phyloP scores from a whole-genome alignment of 1,140 invertebrate genomes.

The Coboldia fuscipes region DNA sequence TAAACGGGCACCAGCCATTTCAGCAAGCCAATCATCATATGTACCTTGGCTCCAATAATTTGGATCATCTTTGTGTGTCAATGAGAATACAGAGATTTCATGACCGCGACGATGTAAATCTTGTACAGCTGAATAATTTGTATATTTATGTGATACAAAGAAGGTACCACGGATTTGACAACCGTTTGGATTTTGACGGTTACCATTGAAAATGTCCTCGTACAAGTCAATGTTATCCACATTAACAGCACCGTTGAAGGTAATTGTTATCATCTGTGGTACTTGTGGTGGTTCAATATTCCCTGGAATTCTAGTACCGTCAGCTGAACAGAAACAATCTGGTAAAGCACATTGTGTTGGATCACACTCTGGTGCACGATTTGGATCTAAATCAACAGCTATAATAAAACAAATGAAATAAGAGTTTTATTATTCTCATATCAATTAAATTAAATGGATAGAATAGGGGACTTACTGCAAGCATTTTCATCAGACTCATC shows the following conservation, averaged over 20 bases:
- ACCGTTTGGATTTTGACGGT: constrained; percentile 74
- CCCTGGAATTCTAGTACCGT: constrained; percentile 74
- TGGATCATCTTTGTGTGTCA: constrained; percentile 80
- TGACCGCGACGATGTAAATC: constrained; percentile 81
- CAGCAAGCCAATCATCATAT: constrained; percentile 83
- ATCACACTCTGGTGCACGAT: constrained; percentile 76
- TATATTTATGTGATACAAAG: constrained; percentile 91
- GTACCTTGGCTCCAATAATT: constrained; percentile 71
- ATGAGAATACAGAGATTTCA: constrained; percentile 82
- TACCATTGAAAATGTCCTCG: constrained; percentile 72
- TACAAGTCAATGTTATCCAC: constrained; percentile 83
- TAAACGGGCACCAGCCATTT: constrained; percentile 82
- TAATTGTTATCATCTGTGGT: constrained; percentile 86
- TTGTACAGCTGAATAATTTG: constrained; percentile 84
- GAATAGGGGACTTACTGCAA: constrained; percentile 51
- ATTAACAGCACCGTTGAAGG: constrained; percentile 88
- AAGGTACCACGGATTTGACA: constrained; percentile 86
- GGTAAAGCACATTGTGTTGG: constrained; percentile 68
- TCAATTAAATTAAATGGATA: background rate
- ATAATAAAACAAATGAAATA: constrained; percentile 8
- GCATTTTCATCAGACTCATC: constrained; percentile 90
- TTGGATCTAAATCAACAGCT: constrained; percentile 76
- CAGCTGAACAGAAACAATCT: constrained; percentile 84
- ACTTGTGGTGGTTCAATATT: constrained; percentile 61
- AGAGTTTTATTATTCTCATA: background rate